phyloP scores from a whole-genome alignment of 2,113 vertebrate species.

The Pholis gunnellus region DNA sequence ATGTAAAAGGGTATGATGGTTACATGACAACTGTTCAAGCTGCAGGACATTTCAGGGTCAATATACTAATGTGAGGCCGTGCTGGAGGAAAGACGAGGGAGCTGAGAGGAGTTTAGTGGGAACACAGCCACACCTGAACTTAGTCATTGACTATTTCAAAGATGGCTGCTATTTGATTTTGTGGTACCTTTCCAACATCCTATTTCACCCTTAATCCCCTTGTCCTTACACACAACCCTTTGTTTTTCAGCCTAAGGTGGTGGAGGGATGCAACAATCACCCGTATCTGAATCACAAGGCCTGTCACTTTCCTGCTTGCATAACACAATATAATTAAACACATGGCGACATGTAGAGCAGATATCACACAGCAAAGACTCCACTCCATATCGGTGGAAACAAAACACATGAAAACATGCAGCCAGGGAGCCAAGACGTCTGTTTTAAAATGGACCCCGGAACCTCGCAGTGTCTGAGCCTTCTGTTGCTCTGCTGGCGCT shows the following conservation, averaged over 20 bases:
- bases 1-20: constrained; percentile 33
- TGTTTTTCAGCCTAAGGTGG: background rate
- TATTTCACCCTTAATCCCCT: background rate
- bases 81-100: background rate
- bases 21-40: constrained; percentile 48
- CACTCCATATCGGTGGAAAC: background rate
- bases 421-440: constrained; percentile 53
- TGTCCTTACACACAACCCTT: background rate
- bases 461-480: constrained; percentile 57
- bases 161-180: background rate
- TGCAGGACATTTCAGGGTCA: constrained; percentile 59
- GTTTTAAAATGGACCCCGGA: constrained; percentile 80
- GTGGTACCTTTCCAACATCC: too few species aligned
- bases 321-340: constrained; percentile 33
- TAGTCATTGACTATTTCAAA: background rate
- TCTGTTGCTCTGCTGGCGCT: constrained; percentile 76
- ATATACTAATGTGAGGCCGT: constrained; percentile 24
- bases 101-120: background rate
- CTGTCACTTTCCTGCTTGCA: constrained; percentile 63
- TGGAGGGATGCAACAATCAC: constrained; percentile 15
- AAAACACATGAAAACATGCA: constrained; percentile 35
- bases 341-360: background rate
- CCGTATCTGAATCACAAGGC: constrained; percentile 54
- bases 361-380: background rate
- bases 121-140: constrained; percentile 39